Percentiles rank a stretch among this genome's conserved stretches.
phyloP scores from a whole-genome alignment of 1,140 invertebrate species.

The Drosophila eugracilis region DNA sequence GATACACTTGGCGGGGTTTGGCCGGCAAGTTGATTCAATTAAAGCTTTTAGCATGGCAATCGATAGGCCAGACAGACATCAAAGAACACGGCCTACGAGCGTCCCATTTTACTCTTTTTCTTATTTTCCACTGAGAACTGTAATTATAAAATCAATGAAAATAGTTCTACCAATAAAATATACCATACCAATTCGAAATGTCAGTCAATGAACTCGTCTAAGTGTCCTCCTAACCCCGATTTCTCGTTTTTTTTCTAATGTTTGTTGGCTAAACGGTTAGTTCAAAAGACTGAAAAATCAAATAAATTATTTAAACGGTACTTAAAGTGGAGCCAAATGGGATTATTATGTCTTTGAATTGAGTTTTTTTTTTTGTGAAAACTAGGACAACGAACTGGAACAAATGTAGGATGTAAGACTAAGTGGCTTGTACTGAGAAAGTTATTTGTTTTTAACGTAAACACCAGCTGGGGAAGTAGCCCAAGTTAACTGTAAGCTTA shows the following conservation, averaged over 20 bases:
- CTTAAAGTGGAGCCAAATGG: not conserved
- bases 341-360: not conserved
- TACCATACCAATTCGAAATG: slow-evolving; percentile 20
- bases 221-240: slow-evolving; percentile 5
- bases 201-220: slow-evolving; percentile 21
- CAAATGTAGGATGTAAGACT: not conserved
- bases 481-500: too few species aligned
- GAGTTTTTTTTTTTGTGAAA: not conserved
- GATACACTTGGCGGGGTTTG: slow-evolving; percentile 13
- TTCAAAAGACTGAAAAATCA: not conserved
- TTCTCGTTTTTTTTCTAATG: too few species aligned
- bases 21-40: slow-evolving; percentile 66
- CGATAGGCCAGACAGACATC: slow-evolving; percentile 32
- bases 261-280: slow-evolving; percentile 13
- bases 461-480: too few species aligned
- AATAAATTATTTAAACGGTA: slow-evolving; percentile 8
- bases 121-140: not conserved
- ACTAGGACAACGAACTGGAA: not conserved
- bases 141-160: slow-evolving; percentile 61
- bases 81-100: not conserved
- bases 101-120: not conserved
- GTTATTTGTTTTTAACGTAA: too few species aligned
- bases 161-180: not conserved
- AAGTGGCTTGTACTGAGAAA: not conserved
- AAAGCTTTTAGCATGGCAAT: slow-evolving; percentile 39